phyloP scores from a whole-genome alignment of 2,888 invertebrate species.

The Pinctada fucata region DNA sequence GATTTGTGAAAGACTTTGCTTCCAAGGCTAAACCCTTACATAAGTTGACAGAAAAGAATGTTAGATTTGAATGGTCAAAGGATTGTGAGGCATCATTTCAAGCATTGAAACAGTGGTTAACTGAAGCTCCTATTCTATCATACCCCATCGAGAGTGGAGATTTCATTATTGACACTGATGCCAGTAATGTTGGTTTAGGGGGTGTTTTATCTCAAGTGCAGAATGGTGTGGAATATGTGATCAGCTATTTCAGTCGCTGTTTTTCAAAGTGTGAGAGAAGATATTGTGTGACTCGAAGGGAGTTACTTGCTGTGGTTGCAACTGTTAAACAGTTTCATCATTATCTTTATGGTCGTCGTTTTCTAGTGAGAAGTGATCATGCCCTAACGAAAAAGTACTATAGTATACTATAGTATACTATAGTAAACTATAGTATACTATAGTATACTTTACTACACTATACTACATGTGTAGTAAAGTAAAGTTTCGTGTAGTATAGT shows the following conservation, averaged over 20 bases:
- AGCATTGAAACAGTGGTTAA: not conserved
- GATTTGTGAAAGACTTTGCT: not conserved
- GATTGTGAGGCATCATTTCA: not conserved
- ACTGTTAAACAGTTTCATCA: too few species aligned
- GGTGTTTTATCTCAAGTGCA: not conserved
- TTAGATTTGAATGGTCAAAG: not conserved
- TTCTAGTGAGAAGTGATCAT: constrained; percentile 40
- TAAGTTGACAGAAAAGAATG: not conserved
- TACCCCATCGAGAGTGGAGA: not conserved
- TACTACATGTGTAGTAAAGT: too few species aligned
- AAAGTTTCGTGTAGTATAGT: too few species aligned
- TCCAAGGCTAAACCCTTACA: not conserved
- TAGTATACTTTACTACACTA: too few species aligned
- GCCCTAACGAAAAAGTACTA: constrained; percentile 33
- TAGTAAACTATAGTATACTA: too few species aligned
- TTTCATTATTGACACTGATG: not conserved
- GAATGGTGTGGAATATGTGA: not conserved
- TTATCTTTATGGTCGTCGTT: constrained; percentile 35
- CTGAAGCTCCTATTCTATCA: not conserved
- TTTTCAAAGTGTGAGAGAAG: too few species aligned
- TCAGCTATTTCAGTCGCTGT: too few species aligned
- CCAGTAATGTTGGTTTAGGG: not conserved
- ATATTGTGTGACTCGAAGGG: too few species aligned
- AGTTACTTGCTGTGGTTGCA: too few species aligned
- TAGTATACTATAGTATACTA: too few species aligned